phyloP scores from a whole-genome alignment of 1,140 invertebrate species.

The Fragariocoptes setiger region DNA sequence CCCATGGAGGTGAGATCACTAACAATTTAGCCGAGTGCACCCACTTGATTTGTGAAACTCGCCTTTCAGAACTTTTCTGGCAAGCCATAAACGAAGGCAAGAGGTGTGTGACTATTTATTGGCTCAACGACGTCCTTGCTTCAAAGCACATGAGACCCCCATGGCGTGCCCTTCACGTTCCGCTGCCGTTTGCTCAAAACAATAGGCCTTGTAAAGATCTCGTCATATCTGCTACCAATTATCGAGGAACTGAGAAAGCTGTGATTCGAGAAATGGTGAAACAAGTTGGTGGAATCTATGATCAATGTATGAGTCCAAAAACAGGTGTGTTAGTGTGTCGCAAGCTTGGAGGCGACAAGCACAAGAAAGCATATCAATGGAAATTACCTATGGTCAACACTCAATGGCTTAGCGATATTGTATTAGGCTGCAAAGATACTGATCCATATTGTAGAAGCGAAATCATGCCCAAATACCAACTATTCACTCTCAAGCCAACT shows the following conservation, averaged over 20 bases:
- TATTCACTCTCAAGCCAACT: no score
- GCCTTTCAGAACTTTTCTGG: neutral
- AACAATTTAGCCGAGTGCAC: conserved; percentile 47
- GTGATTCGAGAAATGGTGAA: conserved; percentile 50
- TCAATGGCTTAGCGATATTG: conserved; percentile 66
- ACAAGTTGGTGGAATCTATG: conserved; percentile 47
- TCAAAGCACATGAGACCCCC: conserved; percentile 54
- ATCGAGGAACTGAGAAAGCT: conserved; percentile 42
- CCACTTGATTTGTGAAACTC: conserved; percentile 55
- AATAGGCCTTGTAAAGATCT: conserved; percentile 25
- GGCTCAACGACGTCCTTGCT: conserved; percentile 60
- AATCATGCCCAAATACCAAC: conserved; percentile 2
- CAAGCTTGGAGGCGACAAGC: conserved; percentile 48
- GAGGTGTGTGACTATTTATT: conserved; percentile 65
- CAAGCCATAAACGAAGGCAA: conserved; percentile 40
- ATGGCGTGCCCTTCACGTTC: conserved; percentile 65
- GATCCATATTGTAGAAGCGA: neutral
- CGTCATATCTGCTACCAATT: conserved; percentile 34
- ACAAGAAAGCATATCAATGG: conserved; percentile 61
- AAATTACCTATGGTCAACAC: conserved; percentile 48
- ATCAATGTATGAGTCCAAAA: conserved; percentile 23
- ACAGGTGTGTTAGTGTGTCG: conserved; percentile 25
- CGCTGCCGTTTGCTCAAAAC: conserved; percentile 32
- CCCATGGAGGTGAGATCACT: conserved; percentile 65
- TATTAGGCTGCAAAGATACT: conserved; percentile 52